Evolutionary conservation across 2,888 invertebrate genomes (phyloP).

Genomic region (Proisotoma minuta): DNA sequence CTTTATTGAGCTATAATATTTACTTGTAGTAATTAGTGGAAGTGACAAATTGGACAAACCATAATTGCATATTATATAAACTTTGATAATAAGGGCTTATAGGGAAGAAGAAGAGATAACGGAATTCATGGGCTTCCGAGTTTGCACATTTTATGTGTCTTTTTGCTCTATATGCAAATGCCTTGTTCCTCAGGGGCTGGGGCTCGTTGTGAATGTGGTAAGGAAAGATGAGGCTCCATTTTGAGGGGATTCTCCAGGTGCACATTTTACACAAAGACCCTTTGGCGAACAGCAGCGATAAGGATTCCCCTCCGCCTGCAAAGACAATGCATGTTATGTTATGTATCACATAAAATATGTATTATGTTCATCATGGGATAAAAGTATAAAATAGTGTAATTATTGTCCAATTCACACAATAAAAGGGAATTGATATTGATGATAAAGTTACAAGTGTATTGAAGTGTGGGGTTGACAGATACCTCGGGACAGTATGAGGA

Average conservation of each 20-base stretch:
- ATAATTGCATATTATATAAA: no score
- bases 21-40: no score
- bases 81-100: no score
- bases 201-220: no score
- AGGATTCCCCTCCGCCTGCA: slow-evolving; percentile 33
- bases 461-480: neutral
- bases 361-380: neutral
- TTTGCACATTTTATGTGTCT: no score
- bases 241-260: slow-evolving; percentile 7
- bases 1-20: no score
- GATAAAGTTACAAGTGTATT: slow-evolving; percentile 10
- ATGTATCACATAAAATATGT: neutral
- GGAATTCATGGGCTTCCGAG: no score
- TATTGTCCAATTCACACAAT: neutral
- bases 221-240: no score
- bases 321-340: neutral
- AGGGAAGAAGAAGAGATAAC: no score
- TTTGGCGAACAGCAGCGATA: slow-evolving; percentile 40
- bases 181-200: no score
- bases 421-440: neutral
- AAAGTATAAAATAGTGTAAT: neutral
- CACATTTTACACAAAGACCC: slow-evolving; percentile 39
- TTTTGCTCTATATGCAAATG: no score
- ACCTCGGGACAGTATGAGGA: slow-evolving; percentile 42
- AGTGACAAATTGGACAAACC: no score